Percentiles rank a stretch among this genome's conserved stretches.
Evolutionary conservation across 1,140 invertebrate species (phyloP).

Genomic region (Rhagoletis pomonella): DNA sequence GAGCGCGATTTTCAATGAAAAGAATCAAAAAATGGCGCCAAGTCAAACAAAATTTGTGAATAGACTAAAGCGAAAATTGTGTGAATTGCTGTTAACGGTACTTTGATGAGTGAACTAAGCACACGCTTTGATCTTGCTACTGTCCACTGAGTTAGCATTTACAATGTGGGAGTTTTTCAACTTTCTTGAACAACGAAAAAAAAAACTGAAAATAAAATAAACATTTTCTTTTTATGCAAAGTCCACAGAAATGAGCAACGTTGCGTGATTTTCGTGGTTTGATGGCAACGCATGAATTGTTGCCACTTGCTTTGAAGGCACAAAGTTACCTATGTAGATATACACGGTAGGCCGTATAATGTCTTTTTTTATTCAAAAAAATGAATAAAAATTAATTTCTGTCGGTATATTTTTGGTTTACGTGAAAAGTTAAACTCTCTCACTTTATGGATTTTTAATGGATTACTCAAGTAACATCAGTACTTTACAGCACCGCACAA

Average conservation of each 20-base stretch:
- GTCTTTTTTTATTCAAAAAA: too few species aligned
- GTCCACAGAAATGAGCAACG: conserved; percentile 20
- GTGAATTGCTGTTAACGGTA: background rate
- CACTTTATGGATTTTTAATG: too few species aligned
- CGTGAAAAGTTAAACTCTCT: too few species aligned
- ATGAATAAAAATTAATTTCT: too few species aligned
- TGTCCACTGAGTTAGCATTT: conserved; percentile 35
- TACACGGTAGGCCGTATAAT: too few species aligned
- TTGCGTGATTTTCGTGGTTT: conserved; percentile 39
- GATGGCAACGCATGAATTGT: conserved; percentile 25
- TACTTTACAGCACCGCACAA: too few species aligned
- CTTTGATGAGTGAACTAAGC: conserved; percentile 2
- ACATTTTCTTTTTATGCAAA: background rate
- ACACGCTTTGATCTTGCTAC: conserved; percentile 39
- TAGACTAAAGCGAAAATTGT: conserved; percentile 10
- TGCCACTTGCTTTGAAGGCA: conserved; percentile 41
- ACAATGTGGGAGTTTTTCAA: background rate
- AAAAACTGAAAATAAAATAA: background rate
- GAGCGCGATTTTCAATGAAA: conserved; percentile 28
- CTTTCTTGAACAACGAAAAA: background rate
- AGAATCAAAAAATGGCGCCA: background rate
- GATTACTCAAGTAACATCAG: too few species aligned
- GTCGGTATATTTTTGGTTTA: too few species aligned
- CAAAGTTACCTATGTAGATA: background rate
- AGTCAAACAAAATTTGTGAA: background rate